Base-by-base conservation (phyloP, 23 tunicate species). In the Corella eumyota region DNA sequence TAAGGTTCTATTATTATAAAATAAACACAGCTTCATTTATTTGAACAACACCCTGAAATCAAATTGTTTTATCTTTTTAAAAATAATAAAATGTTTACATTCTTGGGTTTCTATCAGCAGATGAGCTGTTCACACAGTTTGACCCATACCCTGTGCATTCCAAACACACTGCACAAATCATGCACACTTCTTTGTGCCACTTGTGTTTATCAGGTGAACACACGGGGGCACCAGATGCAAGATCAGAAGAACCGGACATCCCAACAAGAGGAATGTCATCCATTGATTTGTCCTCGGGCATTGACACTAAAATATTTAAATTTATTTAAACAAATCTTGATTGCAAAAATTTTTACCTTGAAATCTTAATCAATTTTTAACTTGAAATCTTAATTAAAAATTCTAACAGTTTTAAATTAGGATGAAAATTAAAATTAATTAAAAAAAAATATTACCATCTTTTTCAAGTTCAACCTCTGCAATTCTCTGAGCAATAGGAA, bases 231-330 rank as follows among this genome's bases (percentile, higher is more conserved):
- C 40, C 60, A 3, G 68, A 61, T 30, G 72, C 77, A 53, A 60
- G 67, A 49, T 61, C 63, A 0, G 44, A 6, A 2, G 44, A 59
- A 25, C 64, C 40, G 0, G 71, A 36, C 23, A 59, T 36, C 7
- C 2, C 49, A 30, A 25, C 47, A 3, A 62, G 30, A 6, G 56
- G 37, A 20, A 62, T 24, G 31, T 78, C 85, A 7, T 78, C 85
- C 64, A 78, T 68, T 4, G 85, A 78, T 69, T 78, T 78, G 26
- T 78, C 85, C 1, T 78, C 85, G 3, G 85, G 75, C 85, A 78
- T 78, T 22, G 85, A 78, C 34, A 78, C 85, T 78, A 34, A 23
- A 20, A 30, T 7, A 65, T 46, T n/a, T n/a, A 9, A n/a, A n/a
- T n/a, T n/a, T n/a, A n/a, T n/a, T n/a, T n/a, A n/a, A n/a, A n/a